phyloP scores from a whole-genome alignment of 2,797 vertebrate species.

The Onychomys arenicola region DNA sequence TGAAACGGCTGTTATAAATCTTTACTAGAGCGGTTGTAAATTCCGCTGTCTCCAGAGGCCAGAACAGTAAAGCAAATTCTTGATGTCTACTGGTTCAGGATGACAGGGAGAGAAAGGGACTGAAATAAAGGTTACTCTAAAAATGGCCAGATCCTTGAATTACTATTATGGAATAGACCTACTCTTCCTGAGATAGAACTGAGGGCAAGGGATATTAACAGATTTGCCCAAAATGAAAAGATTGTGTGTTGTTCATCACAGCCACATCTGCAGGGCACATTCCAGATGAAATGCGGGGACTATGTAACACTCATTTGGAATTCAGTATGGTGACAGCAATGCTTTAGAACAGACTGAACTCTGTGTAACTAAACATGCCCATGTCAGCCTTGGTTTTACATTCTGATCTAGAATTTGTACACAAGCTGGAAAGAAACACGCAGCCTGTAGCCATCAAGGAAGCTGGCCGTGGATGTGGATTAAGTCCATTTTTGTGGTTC shows the following conservation, averaged over 20 bases:
- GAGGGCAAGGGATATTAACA: background rate
- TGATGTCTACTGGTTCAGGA: background rate
- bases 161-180: background rate
- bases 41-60: background rate
- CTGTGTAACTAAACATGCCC: background rate
- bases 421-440: background rate
- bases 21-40: constrained; percentile 31
- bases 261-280: background rate
- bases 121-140: background rate
- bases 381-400: background rate
- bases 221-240: background rate
- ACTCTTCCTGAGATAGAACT: background rate
- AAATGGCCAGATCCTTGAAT: background rate
- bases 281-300: constrained; percentile 11
- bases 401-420: constrained; percentile 45
- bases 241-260: background rate
- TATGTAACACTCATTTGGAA: background rate
- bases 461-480: background rate
- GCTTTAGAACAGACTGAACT: background rate
- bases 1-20: constrained; percentile 53
- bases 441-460: background rate
- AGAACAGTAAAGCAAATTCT: constrained; percentile 37
- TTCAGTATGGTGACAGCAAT: background rate
- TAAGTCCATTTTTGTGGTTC: background rate
- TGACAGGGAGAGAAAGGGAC: background rate